These are phyloP conservation scores for Brachionus angularis DNA, from an alignment of 1,140 invertebrate species.

Conservation along the genomic window DNA sequence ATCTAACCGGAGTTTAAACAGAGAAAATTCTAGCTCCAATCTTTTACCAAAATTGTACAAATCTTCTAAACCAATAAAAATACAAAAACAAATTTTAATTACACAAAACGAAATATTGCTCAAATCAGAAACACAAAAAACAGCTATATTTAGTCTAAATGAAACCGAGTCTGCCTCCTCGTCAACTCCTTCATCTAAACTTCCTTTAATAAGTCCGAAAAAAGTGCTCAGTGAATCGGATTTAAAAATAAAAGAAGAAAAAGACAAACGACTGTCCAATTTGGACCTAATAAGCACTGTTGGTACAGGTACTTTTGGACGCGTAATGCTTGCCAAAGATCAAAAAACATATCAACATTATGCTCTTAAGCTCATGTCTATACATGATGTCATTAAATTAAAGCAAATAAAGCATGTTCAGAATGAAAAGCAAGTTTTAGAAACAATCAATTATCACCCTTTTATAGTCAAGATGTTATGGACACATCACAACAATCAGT, in stretches of 20 bases:
- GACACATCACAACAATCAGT: conserved; percentile 75
- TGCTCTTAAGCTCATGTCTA: conserved; percentile 84
- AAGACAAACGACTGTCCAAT: background rate
- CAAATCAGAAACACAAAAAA: too few relatives aligned
- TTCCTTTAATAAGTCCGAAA: too few relatives aligned
- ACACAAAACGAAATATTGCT: too few relatives aligned
- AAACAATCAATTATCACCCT: conserved; percentile 74
- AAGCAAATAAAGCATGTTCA: conserved; percentile 86
- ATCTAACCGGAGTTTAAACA: too few relatives aligned
- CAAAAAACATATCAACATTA: conserved; percentile 70
- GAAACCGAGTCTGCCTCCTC: too few relatives aligned
- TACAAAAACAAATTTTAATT: too few relatives aligned
- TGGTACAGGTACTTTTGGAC: conserved; percentile 40
- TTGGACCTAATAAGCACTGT: conserved; percentile 18
- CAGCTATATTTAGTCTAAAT: too few relatives aligned
- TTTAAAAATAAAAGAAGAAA: conserved; percentile 28
- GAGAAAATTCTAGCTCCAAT: too few relatives aligned
- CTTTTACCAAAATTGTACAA: too few relatives aligned
- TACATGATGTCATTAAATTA: conserved; percentile 81
- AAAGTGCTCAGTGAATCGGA: too few relatives aligned
- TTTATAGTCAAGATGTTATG: conserved; percentile 89
- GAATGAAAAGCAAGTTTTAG: conserved; percentile 87
- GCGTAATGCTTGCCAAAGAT: conserved; percentile 65
- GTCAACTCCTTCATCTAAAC: too few relatives aligned
- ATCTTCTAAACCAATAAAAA: too few relatives aligned